These are phyloP conservation scores for Stigmatopora argus DNA, from an alignment of 2,113 vertebrate genomes.

Conservation along the genomic window DNA sequence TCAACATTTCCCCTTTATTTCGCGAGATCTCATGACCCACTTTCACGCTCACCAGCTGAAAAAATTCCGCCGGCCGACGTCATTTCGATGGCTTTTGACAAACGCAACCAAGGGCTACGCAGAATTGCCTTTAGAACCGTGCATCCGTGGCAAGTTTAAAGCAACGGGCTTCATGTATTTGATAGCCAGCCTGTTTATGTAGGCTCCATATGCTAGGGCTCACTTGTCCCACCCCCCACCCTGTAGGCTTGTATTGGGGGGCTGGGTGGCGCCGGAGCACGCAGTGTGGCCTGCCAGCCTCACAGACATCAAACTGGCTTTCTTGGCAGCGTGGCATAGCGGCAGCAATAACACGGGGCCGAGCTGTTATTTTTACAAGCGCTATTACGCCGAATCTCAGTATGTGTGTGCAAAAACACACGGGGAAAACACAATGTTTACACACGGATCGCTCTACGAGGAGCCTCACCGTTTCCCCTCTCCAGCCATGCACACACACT, in stretches of 20 bases:
- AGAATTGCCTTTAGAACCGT: slow-evolving; percentile 13
- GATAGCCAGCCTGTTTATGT: slow-evolving; percentile 42
- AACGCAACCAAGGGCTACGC: slow-evolving; percentile 1
- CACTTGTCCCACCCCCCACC: slow-evolving; percentile 26
- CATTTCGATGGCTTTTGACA: slow-evolving; percentile 19
- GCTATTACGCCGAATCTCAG: slow-evolving; percentile 32
- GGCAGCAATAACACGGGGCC: slow-evolving; percentile 53
- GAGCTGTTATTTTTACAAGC: slow-evolving; percentile 60
- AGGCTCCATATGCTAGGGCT: slow-evolving; percentile 36
- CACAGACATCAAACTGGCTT: slow-evolving; percentile 50
- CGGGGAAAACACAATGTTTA: slow-evolving; percentile 46
- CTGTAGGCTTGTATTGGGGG: slow-evolving; percentile 42
- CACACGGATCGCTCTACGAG: slow-evolving; percentile 7
- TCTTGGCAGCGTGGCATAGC: slow-evolving; percentile 43
- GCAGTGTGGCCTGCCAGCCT: slow-evolving; percentile 42
- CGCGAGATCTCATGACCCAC: slow-evolving; percentile 48
- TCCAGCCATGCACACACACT: not conserved
- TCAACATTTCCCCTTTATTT: slow-evolving; percentile 22
- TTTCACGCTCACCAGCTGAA: slow-evolving; percentile 42
- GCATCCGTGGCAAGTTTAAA: not conserved
- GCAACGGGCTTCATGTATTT: slow-evolving; percentile 13
- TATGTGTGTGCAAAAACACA: slow-evolving; percentile 66
- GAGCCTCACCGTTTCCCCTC: slow-evolving; percentile 1
- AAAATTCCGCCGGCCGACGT: slow-evolving; percentile 3
- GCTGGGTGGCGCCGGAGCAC: slow-evolving; percentile 67